Evolutionary conservation across 1,140 invertebrate species (phyloP).

Genomic region (Archivesica marissinica): DNA sequence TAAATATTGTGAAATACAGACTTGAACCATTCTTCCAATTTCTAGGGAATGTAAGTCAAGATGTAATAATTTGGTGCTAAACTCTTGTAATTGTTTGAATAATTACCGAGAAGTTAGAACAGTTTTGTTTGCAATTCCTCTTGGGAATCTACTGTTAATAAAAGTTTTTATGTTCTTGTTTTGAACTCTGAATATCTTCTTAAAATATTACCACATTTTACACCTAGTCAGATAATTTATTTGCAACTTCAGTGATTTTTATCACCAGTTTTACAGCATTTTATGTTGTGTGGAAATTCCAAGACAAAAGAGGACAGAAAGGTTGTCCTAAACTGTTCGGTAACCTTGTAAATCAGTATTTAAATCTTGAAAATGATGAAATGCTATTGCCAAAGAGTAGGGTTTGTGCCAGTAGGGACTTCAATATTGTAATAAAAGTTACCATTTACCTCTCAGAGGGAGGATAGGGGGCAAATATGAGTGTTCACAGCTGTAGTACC

Average conservation of each 20-base stretch:
- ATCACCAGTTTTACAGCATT: slow-evolving; percentile 27
- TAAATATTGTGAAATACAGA: background rate
- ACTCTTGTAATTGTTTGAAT: slow-evolving; percentile 13
- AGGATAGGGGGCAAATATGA: too few species aligned
- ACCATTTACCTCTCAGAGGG: too few species aligned
- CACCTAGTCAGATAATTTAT: slow-evolving; percentile 21
- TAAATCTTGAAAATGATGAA: too few species aligned
- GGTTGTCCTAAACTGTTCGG: too few species aligned
- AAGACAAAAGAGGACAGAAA: too few species aligned
- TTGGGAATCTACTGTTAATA: slow-evolving; percentile 34
- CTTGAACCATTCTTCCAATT: slow-evolving; percentile 14
- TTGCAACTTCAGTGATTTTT: slow-evolving; percentile 18
- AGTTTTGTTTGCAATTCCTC: background rate
- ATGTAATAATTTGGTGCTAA: slow-evolving; percentile 2
- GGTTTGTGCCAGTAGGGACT: too few species aligned
- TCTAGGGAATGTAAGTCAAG: background rate
- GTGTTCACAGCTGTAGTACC: too few species aligned
- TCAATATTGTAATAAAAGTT: too few species aligned
- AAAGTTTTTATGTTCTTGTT: slow-evolving; percentile 43
- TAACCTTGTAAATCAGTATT: too few species aligned
- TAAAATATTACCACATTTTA: slow-evolving; percentile 17
- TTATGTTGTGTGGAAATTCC: slow-evolving; percentile 3
- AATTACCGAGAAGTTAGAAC: background rate
- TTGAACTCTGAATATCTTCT: slow-evolving; percentile 31
- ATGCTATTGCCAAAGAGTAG: too few species aligned